phyloP scores from a whole-genome alignment of 1,140 invertebrate genomes.

The Meloidogyne floridensis region DNA sequence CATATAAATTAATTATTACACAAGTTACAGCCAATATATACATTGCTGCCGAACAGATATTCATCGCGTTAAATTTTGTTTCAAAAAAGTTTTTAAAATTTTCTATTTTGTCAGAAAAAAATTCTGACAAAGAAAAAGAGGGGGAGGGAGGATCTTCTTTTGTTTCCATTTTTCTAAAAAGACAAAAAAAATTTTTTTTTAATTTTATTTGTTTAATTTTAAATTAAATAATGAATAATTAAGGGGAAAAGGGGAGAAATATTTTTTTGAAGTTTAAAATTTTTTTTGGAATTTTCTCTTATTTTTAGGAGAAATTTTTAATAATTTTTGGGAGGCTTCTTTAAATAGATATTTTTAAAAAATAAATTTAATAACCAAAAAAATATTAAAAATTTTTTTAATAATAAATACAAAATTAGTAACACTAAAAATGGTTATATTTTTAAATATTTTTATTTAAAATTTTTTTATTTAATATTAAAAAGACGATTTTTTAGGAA shows the following conservation, averaged over 20 bases:
- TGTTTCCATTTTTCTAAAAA: neutral
- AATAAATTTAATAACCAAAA: neutral
- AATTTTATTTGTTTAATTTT: slow-evolving; percentile 15
- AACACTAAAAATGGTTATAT: neutral
- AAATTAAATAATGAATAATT: slow-evolving; percentile 13
- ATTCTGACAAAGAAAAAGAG: neutral
- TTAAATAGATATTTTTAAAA: neutral
- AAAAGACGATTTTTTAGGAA: neutral
- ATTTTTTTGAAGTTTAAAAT: neutral
- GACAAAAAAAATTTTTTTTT: neutral
- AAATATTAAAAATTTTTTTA: neutral
- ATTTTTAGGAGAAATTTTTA: neutral
- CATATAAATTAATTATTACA: slow-evolving; percentile 60
- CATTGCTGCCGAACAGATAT: slow-evolving; percentile 27
- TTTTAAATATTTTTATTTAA: neutral
- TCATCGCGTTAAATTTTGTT: slow-evolving; percentile 15
- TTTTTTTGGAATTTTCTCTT: no score
- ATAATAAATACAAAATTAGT: slow-evolving; percentile 13
- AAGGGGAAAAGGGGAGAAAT: neutral
- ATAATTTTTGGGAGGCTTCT: neutral
- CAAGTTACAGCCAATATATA: slow-evolving; percentile 58
- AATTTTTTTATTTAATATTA: neutral
- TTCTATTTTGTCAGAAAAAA: slow-evolving; percentile 2
- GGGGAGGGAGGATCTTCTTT: neutral
- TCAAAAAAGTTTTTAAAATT: neutral